Evolutionary conservation across 2,797 vertebrate genomes (phyloP), one percentile per base, ranked within the genome.

Genomic region (Etheostoma nigrum): DNA sequence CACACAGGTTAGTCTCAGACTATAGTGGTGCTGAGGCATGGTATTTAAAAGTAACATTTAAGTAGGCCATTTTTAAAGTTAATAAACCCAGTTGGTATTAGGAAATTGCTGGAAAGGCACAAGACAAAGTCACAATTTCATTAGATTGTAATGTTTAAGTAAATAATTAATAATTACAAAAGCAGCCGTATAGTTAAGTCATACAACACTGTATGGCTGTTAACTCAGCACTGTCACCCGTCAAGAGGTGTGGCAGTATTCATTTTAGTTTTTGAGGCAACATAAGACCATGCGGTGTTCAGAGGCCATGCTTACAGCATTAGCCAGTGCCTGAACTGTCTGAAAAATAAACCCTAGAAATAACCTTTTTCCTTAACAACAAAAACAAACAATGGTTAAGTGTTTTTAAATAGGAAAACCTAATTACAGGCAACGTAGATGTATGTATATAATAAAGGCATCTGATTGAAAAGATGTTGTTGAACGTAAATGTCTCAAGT

Each of bases 391-490:
- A 44, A 1, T 1, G n/a, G 36, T 54, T 4, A 51, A 61, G 45
- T 61, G 54, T 82, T 83, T 78, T 80, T 69, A 69, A 68, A 58
- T 61, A 1, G 45, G 16, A 69, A 59, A 59, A 52, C 48, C 27
- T 62, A 45, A 25, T 42, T 21, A 77, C 59, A 53, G 75, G 78
- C 48, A 55, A 76, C 54, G 6, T 72, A 61, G 70, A 64, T 79
- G 42, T 83, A 61, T 82, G 61, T 88, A 83, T 45, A 84, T 87
- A 85, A 42, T 64, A 23, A 71, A 59, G 40, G 58, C 70, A 65
- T 81, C 69, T 69, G 74, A 72, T 66, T 62, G 44, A 58, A 62
- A 73, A 79, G 52, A 69, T 71, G 62, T 78, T 72, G 70, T 77
- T 33, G 4, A 11, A 40, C 11, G 10, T 40, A 40, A 63, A 51